phyloP scores from a whole-genome alignment of 2,113 vertebrate species.

The Aplodontia rufa region DNA sequence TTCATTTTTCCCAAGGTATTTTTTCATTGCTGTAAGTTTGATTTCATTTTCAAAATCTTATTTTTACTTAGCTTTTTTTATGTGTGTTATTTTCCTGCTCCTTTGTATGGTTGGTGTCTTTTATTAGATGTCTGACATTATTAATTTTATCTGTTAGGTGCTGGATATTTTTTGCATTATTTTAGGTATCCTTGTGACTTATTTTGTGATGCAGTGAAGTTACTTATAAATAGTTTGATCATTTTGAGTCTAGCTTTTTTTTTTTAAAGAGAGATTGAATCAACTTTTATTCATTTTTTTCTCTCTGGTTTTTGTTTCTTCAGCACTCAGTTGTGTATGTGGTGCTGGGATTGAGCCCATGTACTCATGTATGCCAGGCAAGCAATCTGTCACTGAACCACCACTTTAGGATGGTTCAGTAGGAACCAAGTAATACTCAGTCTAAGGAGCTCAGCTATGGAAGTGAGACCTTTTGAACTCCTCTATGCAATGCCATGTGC shows the following conservation, averaged over 20 bases:
- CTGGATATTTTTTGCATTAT: neutral
- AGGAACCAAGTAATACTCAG: neutral
- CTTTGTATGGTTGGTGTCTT: neutral
- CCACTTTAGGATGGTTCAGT: too few species aligned
- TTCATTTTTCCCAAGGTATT: neutral
- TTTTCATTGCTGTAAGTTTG: neutral
- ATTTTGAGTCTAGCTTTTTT: neutral
- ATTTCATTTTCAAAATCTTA: neutral
- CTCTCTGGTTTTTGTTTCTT: too few species aligned
- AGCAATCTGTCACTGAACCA: too few species aligned
- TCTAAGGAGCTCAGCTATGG: neutral
- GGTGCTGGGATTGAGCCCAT: too few species aligned
- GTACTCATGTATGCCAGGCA: too few species aligned
- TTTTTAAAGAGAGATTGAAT: too few species aligned
- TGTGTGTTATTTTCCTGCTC: constrained; percentile 39
- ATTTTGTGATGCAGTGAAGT: neutral
- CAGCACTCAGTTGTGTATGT: too few species aligned
- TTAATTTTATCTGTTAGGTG: neutral
- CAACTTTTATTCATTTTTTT: too few species aligned
- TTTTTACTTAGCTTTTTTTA: neutral
- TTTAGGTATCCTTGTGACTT: neutral
- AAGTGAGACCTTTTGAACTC: neutral
- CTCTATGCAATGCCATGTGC: neutral
- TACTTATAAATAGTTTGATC: constrained; percentile 22
- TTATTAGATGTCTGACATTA: neutral